Evolutionary conservation across 2,113 vertebrate genomes (phyloP).

Genomic region (Coracopsis vasa): DNA sequence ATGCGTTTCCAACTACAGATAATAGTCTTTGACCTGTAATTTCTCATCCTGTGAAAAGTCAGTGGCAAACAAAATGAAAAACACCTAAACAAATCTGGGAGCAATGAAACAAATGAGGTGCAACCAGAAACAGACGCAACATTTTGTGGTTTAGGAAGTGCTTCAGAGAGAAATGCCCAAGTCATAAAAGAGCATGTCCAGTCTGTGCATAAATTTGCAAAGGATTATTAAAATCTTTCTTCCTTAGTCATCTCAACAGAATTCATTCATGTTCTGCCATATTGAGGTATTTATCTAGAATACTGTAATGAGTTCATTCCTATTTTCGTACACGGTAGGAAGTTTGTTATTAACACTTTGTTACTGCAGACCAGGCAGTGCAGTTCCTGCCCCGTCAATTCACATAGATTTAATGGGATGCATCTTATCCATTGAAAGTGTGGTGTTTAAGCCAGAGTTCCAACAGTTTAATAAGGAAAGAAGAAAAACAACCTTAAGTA

Average conservation of each 20-base stretch:
- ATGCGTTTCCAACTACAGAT: not conserved
- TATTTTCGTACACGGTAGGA: not conserved
- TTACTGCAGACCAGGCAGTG: not conserved
- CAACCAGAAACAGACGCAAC: not conserved
- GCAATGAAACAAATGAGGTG: not conserved
- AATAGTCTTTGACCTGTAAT: not conserved
- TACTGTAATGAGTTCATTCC: not conserved
- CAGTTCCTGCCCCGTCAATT: not conserved
- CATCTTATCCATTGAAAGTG: not conserved
- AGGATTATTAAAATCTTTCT: not conserved
- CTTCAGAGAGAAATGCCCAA: not conserved
- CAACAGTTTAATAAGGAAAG: not conserved
- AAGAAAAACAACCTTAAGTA: not conserved
- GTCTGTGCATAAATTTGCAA: not conserved
- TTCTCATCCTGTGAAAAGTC: not conserved
- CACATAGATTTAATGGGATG: not conserved
- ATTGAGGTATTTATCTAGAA: not conserved
- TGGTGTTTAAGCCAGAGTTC: not conserved
- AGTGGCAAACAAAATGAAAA: not conserved
- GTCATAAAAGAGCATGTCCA: not conserved
- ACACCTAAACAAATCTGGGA: not conserved
- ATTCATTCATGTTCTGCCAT: not conserved
- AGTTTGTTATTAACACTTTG: not conserved
- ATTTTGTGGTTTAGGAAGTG: not conserved
- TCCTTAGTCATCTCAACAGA: not conserved